Evolutionary conservation across 1,140 invertebrate species (phyloP).

Genomic region (Agraylea sexmaculata): DNA sequence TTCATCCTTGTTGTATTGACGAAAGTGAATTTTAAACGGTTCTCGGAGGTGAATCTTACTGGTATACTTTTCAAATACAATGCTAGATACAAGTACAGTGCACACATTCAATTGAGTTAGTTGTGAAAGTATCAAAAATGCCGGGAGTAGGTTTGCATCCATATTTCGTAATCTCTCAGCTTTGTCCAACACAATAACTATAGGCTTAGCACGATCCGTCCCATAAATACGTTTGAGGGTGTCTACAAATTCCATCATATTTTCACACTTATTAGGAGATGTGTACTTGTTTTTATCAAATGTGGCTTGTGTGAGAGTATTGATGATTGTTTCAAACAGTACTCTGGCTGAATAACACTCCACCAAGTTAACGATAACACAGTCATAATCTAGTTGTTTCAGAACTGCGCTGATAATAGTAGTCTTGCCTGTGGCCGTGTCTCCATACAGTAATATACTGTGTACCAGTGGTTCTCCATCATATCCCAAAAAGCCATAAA

Average conservation of each 20-base stretch:
- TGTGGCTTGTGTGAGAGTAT: slow-evolving; percentile 38
- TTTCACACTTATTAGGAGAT: slow-evolving; percentile 49
- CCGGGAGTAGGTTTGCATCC: slow-evolving; percentile 45
- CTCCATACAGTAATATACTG: slow-evolving; percentile 64
- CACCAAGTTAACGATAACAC: slow-evolving; percentile 64
- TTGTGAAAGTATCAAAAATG: slow-evolving; percentile 61
- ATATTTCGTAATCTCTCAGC: slow-evolving; percentile 63
- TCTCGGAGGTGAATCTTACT: slow-evolving; percentile 56
- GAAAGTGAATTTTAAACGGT: slow-evolving; percentile 64
- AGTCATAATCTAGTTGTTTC: slow-evolving; percentile 44
- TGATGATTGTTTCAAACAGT: slow-evolving; percentile 64
- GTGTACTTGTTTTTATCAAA: slow-evolving; percentile 28
- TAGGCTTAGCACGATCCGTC: slow-evolving; percentile 31
- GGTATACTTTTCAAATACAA: slow-evolving; percentile 70
- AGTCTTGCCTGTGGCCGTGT: slow-evolving; percentile 70
- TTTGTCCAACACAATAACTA: slow-evolving; percentile 63
- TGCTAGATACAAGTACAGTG: slow-evolving; percentile 62
- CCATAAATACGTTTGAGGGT: slow-evolving; percentile 36
- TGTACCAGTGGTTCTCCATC: slow-evolving; percentile 46
- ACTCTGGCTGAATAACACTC: slow-evolving; percentile 68
- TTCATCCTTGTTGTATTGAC: slow-evolving; percentile 72
- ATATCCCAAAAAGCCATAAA: slow-evolving; percentile 47
- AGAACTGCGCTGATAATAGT: slow-evolving; percentile 50
- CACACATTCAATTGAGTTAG: slow-evolving; percentile 60
- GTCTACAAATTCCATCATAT: slow-evolving; percentile 59